Base-by-base conservation (phyloP, 2,113 vertebrate species). In the Lates calcarifer region DNA sequence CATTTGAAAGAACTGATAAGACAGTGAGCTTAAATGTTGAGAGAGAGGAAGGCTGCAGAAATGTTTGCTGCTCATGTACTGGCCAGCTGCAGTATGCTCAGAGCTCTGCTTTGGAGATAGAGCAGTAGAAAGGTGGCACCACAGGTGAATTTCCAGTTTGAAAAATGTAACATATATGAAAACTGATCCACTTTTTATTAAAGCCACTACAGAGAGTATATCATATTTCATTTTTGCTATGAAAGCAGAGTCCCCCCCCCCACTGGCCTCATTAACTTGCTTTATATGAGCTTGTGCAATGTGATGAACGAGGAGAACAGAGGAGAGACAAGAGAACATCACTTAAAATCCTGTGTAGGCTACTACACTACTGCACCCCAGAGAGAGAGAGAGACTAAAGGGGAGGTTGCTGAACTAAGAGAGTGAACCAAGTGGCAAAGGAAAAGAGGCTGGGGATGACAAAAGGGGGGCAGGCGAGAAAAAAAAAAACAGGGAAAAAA, bases 191-290 rank as follows among this genome's bases (percentile, higher is more conserved):
- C 11, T 58, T 53, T 67, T 72, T 73, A 47, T 82, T 75, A 74
- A 74, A 63, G 8, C 67, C 12, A 33, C 55, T 71, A 35, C 39
- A 5, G 41, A 73, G 20, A 41, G 24, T 67, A 35, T 49, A 45
- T 77, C 49, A 62, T 66, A 0, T 77, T 69, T 71, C 6, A 33
- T 35, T 62, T 57, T 81, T 63, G 39, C 71, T 47, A 37, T 79
- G 71, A 60, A 78, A 69, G 70, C 65, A 62, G 51, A 72, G 73
- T 79, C 53, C 85, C 80, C 39, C n/a, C 67, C 65, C 53, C 53
- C 67, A n/a, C 65, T 83, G 87, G 79, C 87, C 77, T 87, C 81
- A 82, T 84, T 92, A 87, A 72, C 74, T 88, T 83, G 77, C 29
- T 79, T 77, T 61, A 77, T 72, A 76, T 76, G 75, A 82, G 75